Base-by-base conservation (phyloP, 2,888 invertebrate genomes). In the Patella depressa region DNA sequence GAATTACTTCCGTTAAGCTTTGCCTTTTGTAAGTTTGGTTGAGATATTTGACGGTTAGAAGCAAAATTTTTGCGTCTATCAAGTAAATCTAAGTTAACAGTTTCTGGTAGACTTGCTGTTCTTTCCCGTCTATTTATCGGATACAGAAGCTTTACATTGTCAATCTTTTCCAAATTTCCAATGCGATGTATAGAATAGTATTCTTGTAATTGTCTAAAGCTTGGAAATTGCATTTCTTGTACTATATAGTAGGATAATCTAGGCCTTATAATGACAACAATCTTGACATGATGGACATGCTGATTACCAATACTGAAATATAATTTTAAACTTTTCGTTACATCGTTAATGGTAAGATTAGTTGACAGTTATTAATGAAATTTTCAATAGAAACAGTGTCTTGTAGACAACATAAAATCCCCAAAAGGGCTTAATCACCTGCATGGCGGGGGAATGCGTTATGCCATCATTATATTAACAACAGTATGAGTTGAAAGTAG, bases 141-240 rank as follows among this genome's bases (percentile, higher is more conserved):
- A 24, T 71, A 57, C 4, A 77, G 71, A 14, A 79, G 75, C 14
- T 59, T 45, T 9, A 79, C 79, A 65, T 79, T 79, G 45, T 75
- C 73, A 53, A 79, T 75, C 57, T 73, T 72, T 53, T 79, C 79
- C 75, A 75, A 29, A 55, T 79, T 79, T 59, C 75, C 69, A 54
- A 79, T 79, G 65, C 70, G 55, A 69, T 78, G 75, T 19, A 54
- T 15, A 11, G 73, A 69, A 73, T 79, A 79, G 65, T 77, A 76
- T 45, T n/a, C 15, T 53, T 73, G 73, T n/a, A 79, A 75, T 45
- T 73, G 75, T n/a, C 55, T 73, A 73, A 79, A 79, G n/a, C 75
- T 29, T 15, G 15, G 17, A 69, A 79, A 79, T 11, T 19, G 12
- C 1, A 76, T 71, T 24, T 79, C 76, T 17, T 59, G 71, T 24